phyloP scores from a whole-genome alignment of 2,113 vertebrate species.

The Strigops habroptila region DNA sequence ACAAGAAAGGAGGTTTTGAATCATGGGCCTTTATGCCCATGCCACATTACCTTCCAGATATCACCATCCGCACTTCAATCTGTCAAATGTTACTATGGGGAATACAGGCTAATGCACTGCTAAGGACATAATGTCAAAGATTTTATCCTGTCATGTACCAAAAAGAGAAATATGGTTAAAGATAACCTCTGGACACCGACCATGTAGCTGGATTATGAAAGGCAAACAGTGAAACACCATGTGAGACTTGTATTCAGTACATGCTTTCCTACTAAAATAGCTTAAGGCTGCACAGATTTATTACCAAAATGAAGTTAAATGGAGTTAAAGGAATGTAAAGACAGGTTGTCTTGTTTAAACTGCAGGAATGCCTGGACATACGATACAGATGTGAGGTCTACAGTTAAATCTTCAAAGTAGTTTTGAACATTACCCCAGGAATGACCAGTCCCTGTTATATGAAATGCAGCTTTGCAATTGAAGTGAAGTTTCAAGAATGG shows the following conservation, averaged over 20 bases:
- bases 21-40: neutral
- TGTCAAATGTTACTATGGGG: neutral
- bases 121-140: neutral
- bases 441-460: neutral
- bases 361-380: neutral
- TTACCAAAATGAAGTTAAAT: neutral
- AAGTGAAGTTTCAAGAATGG: neutral
- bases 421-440: neutral
- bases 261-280: neutral
- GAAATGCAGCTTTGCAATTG: neutral
- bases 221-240: neutral
- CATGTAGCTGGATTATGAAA: neutral
- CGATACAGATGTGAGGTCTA: accelerated
- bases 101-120: neutral
- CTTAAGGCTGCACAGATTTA: neutral
- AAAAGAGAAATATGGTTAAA: neutral
- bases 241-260: neutral
- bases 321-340: neutral
- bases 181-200: neutral
- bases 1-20: neutral
- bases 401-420: neutral
- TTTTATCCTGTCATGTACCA: neutral
- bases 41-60: neutral
- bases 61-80: neutral
- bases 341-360: neutral